Percentiles rank a stretch among this genome's conserved stretches.
phyloP scores from a whole-genome alignment of 1,140 invertebrate genomes.

The Drosophila navojoa region DNA sequence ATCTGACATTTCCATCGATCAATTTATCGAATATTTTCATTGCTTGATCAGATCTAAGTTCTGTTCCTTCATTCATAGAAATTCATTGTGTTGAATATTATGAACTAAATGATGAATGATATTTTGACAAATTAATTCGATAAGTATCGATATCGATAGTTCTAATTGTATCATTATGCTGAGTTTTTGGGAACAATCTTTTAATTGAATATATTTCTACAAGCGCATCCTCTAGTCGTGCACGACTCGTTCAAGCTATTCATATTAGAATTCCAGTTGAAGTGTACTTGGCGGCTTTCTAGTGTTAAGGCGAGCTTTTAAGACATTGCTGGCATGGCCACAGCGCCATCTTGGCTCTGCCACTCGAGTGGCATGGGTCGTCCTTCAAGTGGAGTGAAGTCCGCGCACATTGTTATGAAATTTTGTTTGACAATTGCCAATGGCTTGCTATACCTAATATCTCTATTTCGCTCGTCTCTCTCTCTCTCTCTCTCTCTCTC shows the following conservation, averaged over 20 bases:
- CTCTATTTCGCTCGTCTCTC: neutral
- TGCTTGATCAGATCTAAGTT: too few relatives aligned
- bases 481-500: neutral
- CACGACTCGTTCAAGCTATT: neutral
- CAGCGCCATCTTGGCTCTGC: slow-evolving; percentile 8
- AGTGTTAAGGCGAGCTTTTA: slow-evolving; percentile 30
- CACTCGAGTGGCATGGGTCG: slow-evolving; percentile 18
- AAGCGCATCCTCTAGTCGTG: neutral
- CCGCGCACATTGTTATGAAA: slow-evolving; percentile 39
- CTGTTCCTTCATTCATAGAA: too few relatives aligned
- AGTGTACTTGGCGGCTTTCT: slow-evolving; percentile 22
- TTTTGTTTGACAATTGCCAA: slow-evolving; percentile 47
- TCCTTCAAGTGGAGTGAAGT: slow-evolving; percentile 24
- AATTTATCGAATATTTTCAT: too few relatives aligned
- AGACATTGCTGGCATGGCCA: slow-evolving; percentile 5
- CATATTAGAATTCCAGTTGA: slow-evolving; percentile 7
- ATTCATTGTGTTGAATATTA: too few relatives aligned
- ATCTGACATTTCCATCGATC: too few relatives aligned
- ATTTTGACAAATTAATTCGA: too few relatives aligned
- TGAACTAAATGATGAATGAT: too few relatives aligned
- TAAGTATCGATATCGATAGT: too few relatives aligned
- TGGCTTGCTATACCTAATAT: neutral
- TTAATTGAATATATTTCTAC: too few relatives aligned
- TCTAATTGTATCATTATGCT: too few relatives aligned
- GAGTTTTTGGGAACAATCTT: too few relatives aligned